Conservation (phyloP, 2,113 vertebrate species). For the Trematomus loennbergii region DNA sequence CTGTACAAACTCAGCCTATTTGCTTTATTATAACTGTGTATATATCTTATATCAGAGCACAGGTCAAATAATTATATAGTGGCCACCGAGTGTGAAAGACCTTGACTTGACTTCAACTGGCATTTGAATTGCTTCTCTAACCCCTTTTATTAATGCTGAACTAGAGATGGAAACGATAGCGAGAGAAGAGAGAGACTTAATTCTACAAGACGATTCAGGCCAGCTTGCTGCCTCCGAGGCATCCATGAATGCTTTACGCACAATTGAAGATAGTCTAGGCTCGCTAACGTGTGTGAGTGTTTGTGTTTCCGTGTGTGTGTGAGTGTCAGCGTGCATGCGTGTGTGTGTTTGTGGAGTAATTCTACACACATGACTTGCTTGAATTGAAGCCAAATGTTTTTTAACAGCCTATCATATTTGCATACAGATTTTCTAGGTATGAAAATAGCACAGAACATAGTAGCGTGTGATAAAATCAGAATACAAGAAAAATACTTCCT, state of each 20-base stretch:
- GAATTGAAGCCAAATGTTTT: background rate
- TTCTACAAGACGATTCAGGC: background rate
- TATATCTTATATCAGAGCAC: background rate
- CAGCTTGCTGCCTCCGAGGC: slow-evolving; percentile 1
- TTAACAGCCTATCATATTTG: no score
- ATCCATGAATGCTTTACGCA: slow-evolving; percentile 6
- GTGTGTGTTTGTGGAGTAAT: background rate
- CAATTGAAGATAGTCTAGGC: background rate
- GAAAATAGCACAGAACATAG: background rate
- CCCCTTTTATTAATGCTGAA: background rate
- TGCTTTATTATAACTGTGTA: background rate
- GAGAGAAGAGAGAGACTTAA: background rate
- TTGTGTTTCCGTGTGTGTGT: background rate
- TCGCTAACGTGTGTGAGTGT: background rate
- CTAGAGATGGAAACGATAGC: background rate
- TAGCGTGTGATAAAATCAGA: background rate
- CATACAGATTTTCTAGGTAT: background rate
- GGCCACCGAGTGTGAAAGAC: background rate
- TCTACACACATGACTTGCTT: background rate
- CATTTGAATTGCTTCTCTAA: background rate
- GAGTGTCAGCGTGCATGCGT: background rate
- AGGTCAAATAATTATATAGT: background rate
- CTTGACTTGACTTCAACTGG: slow-evolving; percentile 7
- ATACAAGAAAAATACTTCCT: background rate
- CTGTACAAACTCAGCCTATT: background rate